phyloP scores from a whole-genome alignment of 1,140 invertebrate species.

The Telenomus remus region DNA sequence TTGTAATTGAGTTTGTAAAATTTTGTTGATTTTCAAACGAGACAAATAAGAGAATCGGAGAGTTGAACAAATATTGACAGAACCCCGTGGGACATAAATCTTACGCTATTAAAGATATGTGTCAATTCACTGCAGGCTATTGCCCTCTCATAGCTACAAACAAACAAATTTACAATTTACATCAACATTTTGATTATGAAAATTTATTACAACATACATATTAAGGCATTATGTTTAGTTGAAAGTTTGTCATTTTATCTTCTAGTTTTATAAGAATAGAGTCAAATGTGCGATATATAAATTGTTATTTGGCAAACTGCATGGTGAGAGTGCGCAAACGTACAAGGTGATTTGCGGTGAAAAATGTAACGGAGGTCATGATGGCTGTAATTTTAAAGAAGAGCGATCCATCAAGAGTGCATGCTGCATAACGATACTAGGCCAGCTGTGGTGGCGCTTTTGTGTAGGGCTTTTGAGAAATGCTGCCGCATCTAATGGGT shows the following conservation, averaged over 20 bases:
- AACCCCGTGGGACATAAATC: not conserved
- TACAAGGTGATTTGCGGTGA: not conserved
- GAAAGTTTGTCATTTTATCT: no score
- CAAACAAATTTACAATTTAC: no score
- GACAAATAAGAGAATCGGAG: no score
- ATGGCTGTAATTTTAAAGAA: conserved; percentile 35
- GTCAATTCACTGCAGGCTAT: not conserved
- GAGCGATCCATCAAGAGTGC: conserved; percentile 35
- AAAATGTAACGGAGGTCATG: not conserved
- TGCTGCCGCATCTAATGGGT: conserved; percentile 56
- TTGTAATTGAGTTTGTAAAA: no score
- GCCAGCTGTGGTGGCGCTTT: conserved; percentile 53
- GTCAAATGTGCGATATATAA: not conserved
- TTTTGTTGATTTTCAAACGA: not conserved
- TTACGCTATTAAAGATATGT: not conserved
- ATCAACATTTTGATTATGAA: no score
- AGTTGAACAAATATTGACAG: conserved; percentile 3
- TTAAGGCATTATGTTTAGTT: no score
- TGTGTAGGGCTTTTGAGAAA: conserved; percentile 39
- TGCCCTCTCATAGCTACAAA: not conserved
- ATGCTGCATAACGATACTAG: conserved; percentile 47
- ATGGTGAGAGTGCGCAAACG: not conserved
- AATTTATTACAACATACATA: no score
- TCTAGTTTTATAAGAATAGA: no score
- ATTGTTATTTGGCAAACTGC: not conserved